Base-by-base conservation (phyloP, 2,888 invertebrate genomes). In the Artemia sp. region DNA sequence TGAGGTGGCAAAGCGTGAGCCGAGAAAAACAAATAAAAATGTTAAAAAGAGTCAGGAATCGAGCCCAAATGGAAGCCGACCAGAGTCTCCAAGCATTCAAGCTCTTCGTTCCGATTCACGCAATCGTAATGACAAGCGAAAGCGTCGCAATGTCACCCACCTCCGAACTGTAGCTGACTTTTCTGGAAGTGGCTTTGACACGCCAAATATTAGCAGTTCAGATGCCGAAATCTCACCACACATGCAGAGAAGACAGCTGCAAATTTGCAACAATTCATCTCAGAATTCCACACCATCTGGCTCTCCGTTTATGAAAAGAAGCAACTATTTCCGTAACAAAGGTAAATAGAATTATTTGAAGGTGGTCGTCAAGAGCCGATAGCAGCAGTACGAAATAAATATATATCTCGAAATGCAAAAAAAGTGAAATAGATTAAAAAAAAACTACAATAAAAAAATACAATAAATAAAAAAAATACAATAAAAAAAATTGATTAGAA, bases 251-350 rank as follows among this genome's bases (percentile, higher is more conserved):
- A 50, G 12, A 51, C 77, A 51, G 78, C 78, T 38, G 85, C 89
- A 80, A 84, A 85, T 76, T 86, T 90, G 64, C 86, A 85, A 76
- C 90, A 90, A 77, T 80, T 90, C 79, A 88, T 85, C 77, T 83
- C 83, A 72, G 83, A 85, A 12, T 84, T 84, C 8, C 70, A 53
- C 51, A 64, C 67, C 51, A 69, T 68, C 51, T 83, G 88, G 71
- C 81, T 81, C 50, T 66, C 67, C 67, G 67, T 51, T 19, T 72
- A 51, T 51, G 87, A 88, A 73, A 85, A 80, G 72, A 79, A 78
- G 74, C 76, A 71, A 14, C 38, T 38, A 38, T 10, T 24, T 58
- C 64, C 64, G 64, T 58, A 19, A 58, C 11, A 58, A 58, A 58
- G 64, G 64, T 58, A 24, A 58, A 24, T 58, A 19, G n/a, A 9